Conservation (phyloP, 2,113 vertebrate species). For the Cyanoramphus novaezelandiae region DNA sequence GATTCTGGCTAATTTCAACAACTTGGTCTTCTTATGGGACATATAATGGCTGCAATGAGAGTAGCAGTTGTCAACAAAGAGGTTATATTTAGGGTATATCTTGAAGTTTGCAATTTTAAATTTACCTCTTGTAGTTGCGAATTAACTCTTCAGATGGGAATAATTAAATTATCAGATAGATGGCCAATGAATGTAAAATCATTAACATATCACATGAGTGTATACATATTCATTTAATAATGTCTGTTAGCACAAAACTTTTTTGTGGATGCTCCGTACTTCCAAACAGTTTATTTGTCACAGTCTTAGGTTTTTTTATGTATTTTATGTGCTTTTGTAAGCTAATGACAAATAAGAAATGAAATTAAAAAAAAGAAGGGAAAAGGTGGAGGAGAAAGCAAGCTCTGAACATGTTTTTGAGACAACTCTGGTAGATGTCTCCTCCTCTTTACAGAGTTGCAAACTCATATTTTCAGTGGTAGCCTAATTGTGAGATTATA, state of each 20-base stretch:
- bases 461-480: background rate
- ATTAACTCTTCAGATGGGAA: background rate
- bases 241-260: background rate
- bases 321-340: background rate
- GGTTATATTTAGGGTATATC: background rate
- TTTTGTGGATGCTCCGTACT: background rate
- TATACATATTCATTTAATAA: background rate
- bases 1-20: background rate
- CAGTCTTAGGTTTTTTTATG: background rate
- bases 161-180: background rate
- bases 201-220: rapidly evolving
- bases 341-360: background rate
- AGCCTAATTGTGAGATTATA: background rate
- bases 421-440: background rate
- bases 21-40: background rate
- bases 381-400: background rate
- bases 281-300: background rate
- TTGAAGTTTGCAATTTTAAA: background rate
- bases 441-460: background rate
- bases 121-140: background rate
- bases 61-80: background rate
- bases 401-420: background rate
- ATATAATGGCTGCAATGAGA: background rate
- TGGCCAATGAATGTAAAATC: background rate
- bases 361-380: background rate